phyloP scores from a whole-genome alignment of 2,797 vertebrate species.

The Hippoglossus hippoglossus region DNA sequence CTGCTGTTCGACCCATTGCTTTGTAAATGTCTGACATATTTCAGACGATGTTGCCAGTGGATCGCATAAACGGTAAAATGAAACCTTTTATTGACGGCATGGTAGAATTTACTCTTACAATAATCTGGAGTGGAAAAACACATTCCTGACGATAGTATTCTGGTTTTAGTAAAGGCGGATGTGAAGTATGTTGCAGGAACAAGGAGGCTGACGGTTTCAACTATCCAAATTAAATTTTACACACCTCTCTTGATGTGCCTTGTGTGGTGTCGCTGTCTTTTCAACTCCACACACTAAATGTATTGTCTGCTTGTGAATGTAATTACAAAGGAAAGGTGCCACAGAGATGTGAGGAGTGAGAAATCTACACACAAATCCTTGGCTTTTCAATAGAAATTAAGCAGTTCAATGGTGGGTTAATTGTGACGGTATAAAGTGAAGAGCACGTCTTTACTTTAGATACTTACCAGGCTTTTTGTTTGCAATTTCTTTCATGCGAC shows the following conservation, averaged over 20 bases:
- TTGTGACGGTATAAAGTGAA: constrained; percentile 64
- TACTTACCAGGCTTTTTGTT: constrained; percentile 36
- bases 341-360: constrained; percentile 45
- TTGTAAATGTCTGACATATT: constrained; percentile 45
- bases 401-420: constrained; percentile 60
- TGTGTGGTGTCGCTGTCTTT: constrained; percentile 43
- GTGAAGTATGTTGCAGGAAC: constrained; percentile 1
- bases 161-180: constrained; percentile 26
- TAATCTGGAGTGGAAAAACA: constrained; percentile 38
- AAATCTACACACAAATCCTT: constrained; percentile 54
- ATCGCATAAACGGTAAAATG: constrained; percentile 48
- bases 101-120: constrained; percentile 56
- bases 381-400: constrained; percentile 69
- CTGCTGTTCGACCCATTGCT: constrained; percentile 17
- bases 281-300: constrained; percentile 58
- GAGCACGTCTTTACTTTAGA: constrained; percentile 31
- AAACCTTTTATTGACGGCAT: constrained; percentile 47
- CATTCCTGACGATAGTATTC: constrained; percentile 19
- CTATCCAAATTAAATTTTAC: constrained; percentile 34
- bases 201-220: constrained; percentile 27
- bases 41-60: constrained; percentile 27
- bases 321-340: constrained; percentile 59
- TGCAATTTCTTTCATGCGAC: constrained; percentile 31
- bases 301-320: constrained; percentile 62
- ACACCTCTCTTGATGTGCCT: constrained; percentile 36